phyloP scores from a whole-genome alignment of 2,888 invertebrate genomes.

The Keiferia lycopersicella region DNA sequence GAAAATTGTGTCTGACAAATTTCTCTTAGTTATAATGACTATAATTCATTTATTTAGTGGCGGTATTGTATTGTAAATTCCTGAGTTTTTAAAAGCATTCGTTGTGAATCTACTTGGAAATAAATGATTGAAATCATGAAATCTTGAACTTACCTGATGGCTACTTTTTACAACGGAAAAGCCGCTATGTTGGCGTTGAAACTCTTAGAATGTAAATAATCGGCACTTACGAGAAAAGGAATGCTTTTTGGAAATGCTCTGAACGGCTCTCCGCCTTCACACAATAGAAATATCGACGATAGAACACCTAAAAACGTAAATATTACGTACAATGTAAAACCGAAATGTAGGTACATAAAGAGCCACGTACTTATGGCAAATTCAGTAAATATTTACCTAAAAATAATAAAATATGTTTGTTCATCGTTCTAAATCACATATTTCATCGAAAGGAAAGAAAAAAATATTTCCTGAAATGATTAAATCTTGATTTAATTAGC shows the following conservation, averaged over 20 bases:
- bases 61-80: too few relatives aligned
- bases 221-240: slow-evolving; percentile 57
- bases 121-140: too few relatives aligned
- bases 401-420: slow-evolving; percentile 46
- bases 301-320: background rate
- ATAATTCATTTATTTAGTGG: too few relatives aligned
- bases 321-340: background rate
- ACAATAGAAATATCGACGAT: slow-evolving; percentile 39
- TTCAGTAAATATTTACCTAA: slow-evolving; percentile 37
- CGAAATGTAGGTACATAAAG: slow-evolving; percentile 1
- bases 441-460: slow-evolving; percentile 26
- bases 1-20: too few relatives aligned
- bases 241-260: slow-evolving; percentile 49
- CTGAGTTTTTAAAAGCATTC: too few relatives aligned
- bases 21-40: too few relatives aligned
- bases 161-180: too few relatives aligned
- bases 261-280: slow-evolving; percentile 54
- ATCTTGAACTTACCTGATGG: too few relatives aligned
- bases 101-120: too few relatives aligned
- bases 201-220: too few relatives aligned
- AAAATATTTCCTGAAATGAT: slow-evolving; percentile 19
- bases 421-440: slow-evolving; percentile 40
- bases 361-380: background rate
- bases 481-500: slow-evolving; percentile 37
- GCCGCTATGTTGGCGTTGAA: too few relatives aligned